A percentile compares a stretch with the other conserved stretches of the same genome.
Evolutionary conservation across 2,113 vertebrate genomes (phyloP).

Genomic region (Tychaedon coryphoeus): DNA sequence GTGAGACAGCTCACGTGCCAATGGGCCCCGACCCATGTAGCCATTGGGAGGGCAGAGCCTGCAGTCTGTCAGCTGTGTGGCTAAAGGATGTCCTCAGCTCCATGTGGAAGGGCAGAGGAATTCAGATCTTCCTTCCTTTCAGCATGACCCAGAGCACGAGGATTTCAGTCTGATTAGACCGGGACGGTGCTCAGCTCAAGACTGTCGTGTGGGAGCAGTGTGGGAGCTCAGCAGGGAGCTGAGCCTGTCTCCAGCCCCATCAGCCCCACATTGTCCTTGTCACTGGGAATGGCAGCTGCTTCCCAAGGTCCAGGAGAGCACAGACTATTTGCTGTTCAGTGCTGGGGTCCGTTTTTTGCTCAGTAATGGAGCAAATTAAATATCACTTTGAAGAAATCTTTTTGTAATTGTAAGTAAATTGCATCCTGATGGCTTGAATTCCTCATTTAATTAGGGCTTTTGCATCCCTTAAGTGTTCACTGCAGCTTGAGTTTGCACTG

Average conservation of each 20-base stretch:
- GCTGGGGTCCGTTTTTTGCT: background rate
- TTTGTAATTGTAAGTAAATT: background rate
- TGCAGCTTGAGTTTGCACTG: background rate
- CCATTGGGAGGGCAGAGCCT: background rate
- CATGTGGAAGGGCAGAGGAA: background rate
- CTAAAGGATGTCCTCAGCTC: background rate
- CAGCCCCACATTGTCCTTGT: background rate
- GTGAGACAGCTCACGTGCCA: background rate
- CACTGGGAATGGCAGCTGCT: background rate
- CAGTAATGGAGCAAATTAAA: background rate
- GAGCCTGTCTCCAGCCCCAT: background rate
- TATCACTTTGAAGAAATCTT: background rate
- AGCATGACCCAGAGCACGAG: accelerated
- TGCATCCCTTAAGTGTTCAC: background rate
- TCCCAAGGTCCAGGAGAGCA: background rate
- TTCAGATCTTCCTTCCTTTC: accelerated
- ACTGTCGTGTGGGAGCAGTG: background rate
- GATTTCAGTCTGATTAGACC: background rate
- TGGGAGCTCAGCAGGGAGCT: background rate
- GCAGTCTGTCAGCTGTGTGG: background rate
- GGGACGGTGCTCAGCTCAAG: background rate
- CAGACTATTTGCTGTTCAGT: background rate
- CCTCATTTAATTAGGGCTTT: background rate
- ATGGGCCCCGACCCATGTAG: accelerated
- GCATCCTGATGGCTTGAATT: background rate